Base-by-base conservation (phyloP, 2,113 vertebrate genomes). In the Caranx ignobilis region DNA sequence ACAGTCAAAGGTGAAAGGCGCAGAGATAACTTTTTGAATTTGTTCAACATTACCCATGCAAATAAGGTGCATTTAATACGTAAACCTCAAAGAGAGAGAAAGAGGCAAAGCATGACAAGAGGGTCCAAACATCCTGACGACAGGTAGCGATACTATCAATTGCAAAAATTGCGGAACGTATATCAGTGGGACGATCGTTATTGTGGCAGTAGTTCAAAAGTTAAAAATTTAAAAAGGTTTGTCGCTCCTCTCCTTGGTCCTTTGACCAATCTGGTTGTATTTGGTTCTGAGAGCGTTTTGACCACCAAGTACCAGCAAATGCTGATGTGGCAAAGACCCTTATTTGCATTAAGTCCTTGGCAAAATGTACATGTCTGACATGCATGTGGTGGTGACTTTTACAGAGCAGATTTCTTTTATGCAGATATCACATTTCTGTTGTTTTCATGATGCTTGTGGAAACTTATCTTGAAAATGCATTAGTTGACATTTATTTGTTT, bases 371-470 rank as follows among this genome's bases (percentile, higher is more conserved):
- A 78, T 74, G 10, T 61, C 35, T 41, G 41, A 47, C 63, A 82
- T 74, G 55, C 64, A 50, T 81, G 78, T 73, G 74, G 74, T 63
- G 5, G 35, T 43, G 55, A 61, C 26, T 26, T 80, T 85, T 50
- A 71, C 60, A 21, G 45, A 35, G 15, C 59, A 16, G 13, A 37
- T n/a, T 11, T 57, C 56, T 67, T 48, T n/a, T 26, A 15, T 39
- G 26, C 48, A 75, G 16, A 56, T 67, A 31, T n/a, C 34, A 41
- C 32, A 12, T 57, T 78, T 70, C 11, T 64, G 32, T 57, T 4
- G 16, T 37, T 16, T 26, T 61, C 1, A 31, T n/a, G 45, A 39
- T 71, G 18, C 32, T 6, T 63, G 35, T 39, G 3, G 13, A 62
- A 47, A 19, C 65, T 16, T 31, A 11, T 54, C 12, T 48, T 0